phyloP scores from a whole-genome alignment of 2,888 invertebrate genomes.

The Neoascia interrupta region DNA sequence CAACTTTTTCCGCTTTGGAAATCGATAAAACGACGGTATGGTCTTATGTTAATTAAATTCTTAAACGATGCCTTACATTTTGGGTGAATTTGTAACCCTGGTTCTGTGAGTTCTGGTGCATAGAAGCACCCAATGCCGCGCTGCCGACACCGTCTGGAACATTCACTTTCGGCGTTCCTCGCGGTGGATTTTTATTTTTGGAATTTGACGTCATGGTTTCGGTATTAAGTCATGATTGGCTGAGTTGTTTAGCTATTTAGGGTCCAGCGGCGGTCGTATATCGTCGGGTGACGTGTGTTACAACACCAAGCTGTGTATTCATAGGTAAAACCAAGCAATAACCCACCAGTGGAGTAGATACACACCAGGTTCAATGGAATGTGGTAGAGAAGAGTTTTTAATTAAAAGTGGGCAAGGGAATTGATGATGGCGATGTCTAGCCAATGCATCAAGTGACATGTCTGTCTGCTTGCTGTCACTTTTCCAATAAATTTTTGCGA shows the following conservation, averaged over 20 bases:
- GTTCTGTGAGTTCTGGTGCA: background rate
- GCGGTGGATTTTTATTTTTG: conserved; percentile 50
- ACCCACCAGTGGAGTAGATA: too few relatives aligned
- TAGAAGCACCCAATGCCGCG: background rate
- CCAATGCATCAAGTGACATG: too few relatives aligned
- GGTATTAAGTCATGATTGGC: conserved; percentile 15
- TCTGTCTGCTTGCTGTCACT: too few relatives aligned
- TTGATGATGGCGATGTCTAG: too few relatives aligned
- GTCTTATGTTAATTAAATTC: conserved; percentile 1
- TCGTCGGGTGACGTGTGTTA: too few relatives aligned
- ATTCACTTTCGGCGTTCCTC: conserved; percentile 12
- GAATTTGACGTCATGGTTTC: conserved; percentile 54
- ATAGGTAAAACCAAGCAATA: too few relatives aligned
- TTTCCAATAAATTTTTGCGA: too few relatives aligned
- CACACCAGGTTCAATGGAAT: too few relatives aligned
- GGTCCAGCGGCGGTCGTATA: background rate
- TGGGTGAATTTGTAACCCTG: background rate
- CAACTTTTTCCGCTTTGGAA: background rate
- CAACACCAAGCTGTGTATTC: too few relatives aligned
- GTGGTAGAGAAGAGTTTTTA: too few relatives aligned
- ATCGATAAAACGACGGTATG: conserved; percentile 32
- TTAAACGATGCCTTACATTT: background rate
- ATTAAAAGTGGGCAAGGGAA: too few relatives aligned
- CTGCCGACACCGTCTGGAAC: conserved; percentile 10
- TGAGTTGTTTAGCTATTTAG: background rate